Conservation (phyloP, 2,888 invertebrate species). For the Galerucella calmariensis region DNA sequence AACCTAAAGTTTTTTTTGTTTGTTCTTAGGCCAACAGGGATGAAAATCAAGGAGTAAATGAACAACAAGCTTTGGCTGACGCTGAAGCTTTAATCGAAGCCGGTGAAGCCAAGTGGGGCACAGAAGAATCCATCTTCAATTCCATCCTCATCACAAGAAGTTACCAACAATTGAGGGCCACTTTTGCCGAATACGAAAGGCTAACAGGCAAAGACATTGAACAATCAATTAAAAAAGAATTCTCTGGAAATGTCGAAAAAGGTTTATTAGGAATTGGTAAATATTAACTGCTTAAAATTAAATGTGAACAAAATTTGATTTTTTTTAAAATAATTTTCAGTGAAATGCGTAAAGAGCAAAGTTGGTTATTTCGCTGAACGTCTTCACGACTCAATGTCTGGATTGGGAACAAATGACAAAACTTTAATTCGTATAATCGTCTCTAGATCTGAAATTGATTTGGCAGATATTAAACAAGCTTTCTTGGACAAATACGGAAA, state of each 20-base stretch:
- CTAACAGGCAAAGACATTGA: constrained; percentile 86
- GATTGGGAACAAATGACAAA: constrained; percentile 90
- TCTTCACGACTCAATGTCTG: constrained; percentile 90
- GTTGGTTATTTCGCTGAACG: constrained; percentile 93
- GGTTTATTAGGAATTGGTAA: constrained; percentile 90
- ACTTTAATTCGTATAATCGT: constrained; percentile 92
- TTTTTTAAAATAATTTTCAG: constrained; percentile 65
- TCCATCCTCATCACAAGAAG: constrained; percentile 86
- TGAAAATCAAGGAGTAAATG: constrained; percentile 88
- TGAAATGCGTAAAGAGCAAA: constrained; percentile 89
- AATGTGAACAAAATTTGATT: background rate
- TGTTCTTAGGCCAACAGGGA: constrained; percentile 79
- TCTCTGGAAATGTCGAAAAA: constrained; percentile 87
- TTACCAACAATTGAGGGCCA: constrained; percentile 86
- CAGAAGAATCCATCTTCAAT: constrained; percentile 91
- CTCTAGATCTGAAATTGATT: constrained; percentile 90
- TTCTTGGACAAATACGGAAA: constrained; percentile 86
- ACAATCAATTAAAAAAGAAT: constrained; percentile 86
- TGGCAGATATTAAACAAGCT: constrained; percentile 92
- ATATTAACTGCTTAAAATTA: constrained; percentile 42
- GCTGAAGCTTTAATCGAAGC: constrained; percentile 82
- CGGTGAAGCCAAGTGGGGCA: constrained; percentile 89
- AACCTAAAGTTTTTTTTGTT: background rate
- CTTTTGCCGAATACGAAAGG: constrained; percentile 87
- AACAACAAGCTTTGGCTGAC: constrained; percentile 82